phyloP scores from a whole-genome alignment of 2,113 vertebrate species.

The Monarcha castaneiventris region DNA sequence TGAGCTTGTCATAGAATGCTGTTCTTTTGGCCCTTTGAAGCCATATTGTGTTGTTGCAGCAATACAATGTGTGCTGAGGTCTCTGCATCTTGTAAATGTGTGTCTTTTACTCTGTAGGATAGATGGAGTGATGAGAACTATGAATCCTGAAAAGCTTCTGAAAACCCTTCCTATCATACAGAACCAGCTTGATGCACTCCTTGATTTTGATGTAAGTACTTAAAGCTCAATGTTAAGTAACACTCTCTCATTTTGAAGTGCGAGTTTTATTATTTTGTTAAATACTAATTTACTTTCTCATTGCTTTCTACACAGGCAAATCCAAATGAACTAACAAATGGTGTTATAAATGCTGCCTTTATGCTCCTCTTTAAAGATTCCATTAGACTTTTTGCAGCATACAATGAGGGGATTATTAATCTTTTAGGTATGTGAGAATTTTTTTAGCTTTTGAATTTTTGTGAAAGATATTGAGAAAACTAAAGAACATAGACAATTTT shows the following conservation, averaged over 20 bases:
- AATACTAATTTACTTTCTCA: conserved; percentile 29
- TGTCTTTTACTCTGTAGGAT: conserved; percentile 65
- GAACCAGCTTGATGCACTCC: conserved; percentile 91
- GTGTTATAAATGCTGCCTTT: conserved; percentile 93
- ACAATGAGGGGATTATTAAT: conserved; percentile 97
- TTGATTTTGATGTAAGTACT: conserved; percentile 90
- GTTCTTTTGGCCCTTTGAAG: background rate
- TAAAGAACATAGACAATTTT: background rate
- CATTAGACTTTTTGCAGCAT: conserved; percentile 93
- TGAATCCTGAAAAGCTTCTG: conserved; percentile 91
- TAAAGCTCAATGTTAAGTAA: background rate
- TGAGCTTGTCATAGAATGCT: background rate
- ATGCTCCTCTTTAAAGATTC: conserved; percentile 97
- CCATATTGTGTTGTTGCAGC: background rate
- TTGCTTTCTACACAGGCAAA: conserved; percentile 82
- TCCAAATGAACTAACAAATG: conserved; percentile 91
- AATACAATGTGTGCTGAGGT: background rate
- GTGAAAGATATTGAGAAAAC: background rate
- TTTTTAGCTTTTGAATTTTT: conserved; percentile 12
- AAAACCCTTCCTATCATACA: conserved; percentile 94
- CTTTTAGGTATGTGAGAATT: conserved; percentile 83
- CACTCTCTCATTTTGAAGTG: background rate
- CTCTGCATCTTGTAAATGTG: background rate
- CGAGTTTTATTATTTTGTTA: background rate
- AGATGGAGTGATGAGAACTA: conserved; percentile 91